Evolutionary conservation across 2,797 vertebrate species (phyloP).

Genomic region (Otolemur crassicaudatus): DNA sequence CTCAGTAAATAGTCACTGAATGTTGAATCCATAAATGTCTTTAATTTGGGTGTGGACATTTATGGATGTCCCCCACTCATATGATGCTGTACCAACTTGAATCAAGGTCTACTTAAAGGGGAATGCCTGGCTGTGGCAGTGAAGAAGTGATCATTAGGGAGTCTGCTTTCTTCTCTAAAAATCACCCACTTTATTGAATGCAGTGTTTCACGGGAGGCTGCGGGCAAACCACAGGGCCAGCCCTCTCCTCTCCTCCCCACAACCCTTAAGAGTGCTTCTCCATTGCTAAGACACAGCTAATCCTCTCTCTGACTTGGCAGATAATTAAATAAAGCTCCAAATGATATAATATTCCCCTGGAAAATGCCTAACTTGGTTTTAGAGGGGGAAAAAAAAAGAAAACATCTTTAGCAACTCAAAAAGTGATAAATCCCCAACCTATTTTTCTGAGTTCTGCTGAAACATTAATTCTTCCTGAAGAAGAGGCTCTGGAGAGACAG

Average conservation of each 20-base stretch:
- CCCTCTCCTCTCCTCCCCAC: background rate
- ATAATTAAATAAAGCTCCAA: constrained; percentile 54
- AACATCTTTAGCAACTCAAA: background rate
- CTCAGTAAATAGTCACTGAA: background rate
- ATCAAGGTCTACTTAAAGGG: background rate
- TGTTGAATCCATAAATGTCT: background rate
- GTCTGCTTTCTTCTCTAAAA: background rate
- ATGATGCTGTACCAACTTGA: background rate
- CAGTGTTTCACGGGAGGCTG: background rate
- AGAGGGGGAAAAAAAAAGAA: background rate
- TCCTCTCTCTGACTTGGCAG: background rate
- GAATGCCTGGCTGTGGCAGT: background rate
- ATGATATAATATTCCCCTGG: background rate
- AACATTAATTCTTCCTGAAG: background rate
- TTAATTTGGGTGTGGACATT: background rate
- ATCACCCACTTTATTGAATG: background rate
- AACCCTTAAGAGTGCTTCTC: too few species aligned
- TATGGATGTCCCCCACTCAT: background rate
- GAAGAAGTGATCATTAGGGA: background rate
- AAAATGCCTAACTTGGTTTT: constrained; percentile 42
- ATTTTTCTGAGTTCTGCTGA: background rate
- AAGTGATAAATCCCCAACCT: background rate
- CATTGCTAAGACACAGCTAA: background rate
- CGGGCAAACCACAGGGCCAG: background rate
- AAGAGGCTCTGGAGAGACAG: background rate